These are phyloP conservation scores for Hippoglossus stenolepis DNA, from an alignment of 2,113 vertebrate genomes.

Conservation along the genomic window DNA sequence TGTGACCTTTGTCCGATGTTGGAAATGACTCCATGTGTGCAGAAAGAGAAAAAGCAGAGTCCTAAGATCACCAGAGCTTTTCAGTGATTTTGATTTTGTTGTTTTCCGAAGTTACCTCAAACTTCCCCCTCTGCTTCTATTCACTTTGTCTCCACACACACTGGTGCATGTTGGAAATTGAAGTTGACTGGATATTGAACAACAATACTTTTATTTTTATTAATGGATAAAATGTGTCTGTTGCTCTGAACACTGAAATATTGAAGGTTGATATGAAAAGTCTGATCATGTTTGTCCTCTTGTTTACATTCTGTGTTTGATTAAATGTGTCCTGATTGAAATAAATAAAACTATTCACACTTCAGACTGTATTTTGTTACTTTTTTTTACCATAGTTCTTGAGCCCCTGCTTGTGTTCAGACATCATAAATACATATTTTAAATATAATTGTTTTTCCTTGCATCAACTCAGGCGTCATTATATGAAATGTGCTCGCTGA, in stretches of 20 bases:
- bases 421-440: neutral
- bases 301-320: neutral
- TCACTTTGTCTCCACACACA: neutral
- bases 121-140: too few species aligned
- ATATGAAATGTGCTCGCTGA: too few species aligned
- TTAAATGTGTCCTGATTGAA: neutral
- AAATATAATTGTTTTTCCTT: too few species aligned
- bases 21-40: neutral
- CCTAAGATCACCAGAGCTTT: neutral
- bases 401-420: neutral
- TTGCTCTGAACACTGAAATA: too few species aligned
- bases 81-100: neutral
- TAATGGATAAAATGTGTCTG: too few species aligned
- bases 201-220: too few species aligned
- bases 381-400: too few species aligned
- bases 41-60: neutral
- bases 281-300: too few species aligned
- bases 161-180: neutral
- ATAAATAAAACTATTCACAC: neutral
- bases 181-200: neutral
- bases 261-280: neutral
- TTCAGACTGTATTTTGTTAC: too few species aligned
- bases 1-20: conserved; percentile 54
- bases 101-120: neutral
- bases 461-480: too few species aligned